phyloP scores from a whole-genome alignment of 2,113 vertebrate species.

The Zosterops pallidus region DNA sequence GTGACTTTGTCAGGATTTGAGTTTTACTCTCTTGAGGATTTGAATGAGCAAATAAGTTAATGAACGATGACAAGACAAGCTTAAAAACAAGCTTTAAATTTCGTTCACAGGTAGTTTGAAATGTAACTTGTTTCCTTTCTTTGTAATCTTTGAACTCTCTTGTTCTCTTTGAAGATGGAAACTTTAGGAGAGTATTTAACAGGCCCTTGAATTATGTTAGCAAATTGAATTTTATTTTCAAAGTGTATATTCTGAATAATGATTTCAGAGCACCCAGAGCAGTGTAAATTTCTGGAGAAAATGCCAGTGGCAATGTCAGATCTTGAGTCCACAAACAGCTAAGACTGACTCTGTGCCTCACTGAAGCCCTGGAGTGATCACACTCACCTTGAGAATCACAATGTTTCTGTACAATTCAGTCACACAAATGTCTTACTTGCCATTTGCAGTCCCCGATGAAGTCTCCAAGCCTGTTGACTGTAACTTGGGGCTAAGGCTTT shows the following conservation, averaged over 20 bases:
- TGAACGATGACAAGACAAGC: conserved; percentile 38
- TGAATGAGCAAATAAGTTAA: conserved; percentile 42
- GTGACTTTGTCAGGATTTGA: conserved; percentile 17
- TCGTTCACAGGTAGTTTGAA: background rate
- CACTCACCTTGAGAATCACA: background rate
- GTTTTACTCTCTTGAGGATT: background rate
- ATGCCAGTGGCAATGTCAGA: background rate
- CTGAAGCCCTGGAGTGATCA: background rate
- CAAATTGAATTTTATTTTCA: background rate
- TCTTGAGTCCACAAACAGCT: background rate
- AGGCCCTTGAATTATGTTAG: background rate
- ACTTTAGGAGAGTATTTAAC: background rate
- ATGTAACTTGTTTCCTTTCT: background rate
- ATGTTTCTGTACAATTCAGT: background rate
- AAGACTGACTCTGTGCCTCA: background rate
- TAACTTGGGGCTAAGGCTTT: background rate
- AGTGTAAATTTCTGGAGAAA: background rate
- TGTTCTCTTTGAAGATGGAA: background rate
- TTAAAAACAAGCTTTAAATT: conserved; percentile 4
- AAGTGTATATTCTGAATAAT: background rate
- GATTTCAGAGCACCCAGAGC: background rate
- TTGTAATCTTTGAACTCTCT: background rate
- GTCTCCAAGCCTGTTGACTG: background rate
- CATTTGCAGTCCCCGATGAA: background rate
- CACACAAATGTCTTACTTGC: background rate